Evolutionary conservation across 2,888 invertebrate species (phyloP), one percentile per base, ranked within the genome.

Genomic region (Agonopterix alstromeriana): DNA sequence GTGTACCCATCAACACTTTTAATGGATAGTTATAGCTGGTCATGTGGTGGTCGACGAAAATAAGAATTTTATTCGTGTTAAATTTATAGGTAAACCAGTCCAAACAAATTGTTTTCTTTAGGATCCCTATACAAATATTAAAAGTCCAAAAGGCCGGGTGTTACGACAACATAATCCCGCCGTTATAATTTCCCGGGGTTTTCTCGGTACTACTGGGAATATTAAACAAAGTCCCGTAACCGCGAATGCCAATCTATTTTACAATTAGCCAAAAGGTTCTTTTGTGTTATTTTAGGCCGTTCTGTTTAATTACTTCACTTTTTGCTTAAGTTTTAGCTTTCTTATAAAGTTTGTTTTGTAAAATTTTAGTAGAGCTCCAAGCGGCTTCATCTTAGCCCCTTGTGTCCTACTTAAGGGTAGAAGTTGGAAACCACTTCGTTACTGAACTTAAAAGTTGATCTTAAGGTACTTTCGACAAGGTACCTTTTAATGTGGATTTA

Each of bases 171-270:
- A 35, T 43, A 43, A 43, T 43, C 43, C 43, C 43, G n/a, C 10
- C 5, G 11, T 35, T 35, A 43, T 10, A 35, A 43, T 27, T 54
- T 50, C 11, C 10, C 27, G 27, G 27, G 10, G 10, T n/a, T 38
- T 38, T 38, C 38, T 38, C 38, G 46, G 46, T 50, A 48, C n/a
- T n/a, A 35, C 48, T 45, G 47, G 53, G 50, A 53, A 60, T 60
- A 58, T 65, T 53, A 61, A 61, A 61, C 59, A 65, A 67, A 65
- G 56, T 56, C 47, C 41, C 48, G 56, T 60, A 62, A 67, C 67
- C 67, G 67, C 58, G 59, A 69, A 67, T 60, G 58, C 57, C 67
- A 68, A 68, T 68, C 65, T 63, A 61, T 56, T 67, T 64, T 57
- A 60, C 58, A 68, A 36, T 48, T 35, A 27, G 36, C 40, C 44